Base-by-base conservation (phyloP, 2,888 invertebrate species). In the Macrosiphum euphorbiae region DNA sequence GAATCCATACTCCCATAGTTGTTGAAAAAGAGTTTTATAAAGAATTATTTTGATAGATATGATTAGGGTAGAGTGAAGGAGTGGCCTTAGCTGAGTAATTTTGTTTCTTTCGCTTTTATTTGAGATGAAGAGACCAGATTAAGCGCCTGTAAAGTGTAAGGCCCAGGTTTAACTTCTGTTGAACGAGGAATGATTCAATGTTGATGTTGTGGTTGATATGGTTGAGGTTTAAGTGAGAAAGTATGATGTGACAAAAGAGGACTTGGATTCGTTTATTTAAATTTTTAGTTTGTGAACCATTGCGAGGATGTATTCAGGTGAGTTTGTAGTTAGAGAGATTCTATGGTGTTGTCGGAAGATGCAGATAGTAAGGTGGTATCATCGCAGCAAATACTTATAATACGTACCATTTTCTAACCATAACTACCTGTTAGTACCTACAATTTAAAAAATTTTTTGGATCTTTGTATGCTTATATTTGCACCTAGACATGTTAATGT, bases 251-350 rank as follows among this genome's bases (percentile, higher is more conserved):
- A 90, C 58, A 35, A 50, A 35, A 41, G 26, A 52, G 5, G 86
- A 94, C 90, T 90, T 94, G 0, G 61, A 55, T 41, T 90, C 90
- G 28, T 94, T 94, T 86, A 41, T 90, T 89, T 90, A 8, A 55
- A 7, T 24, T 55, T 55, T 7, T 16, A 52, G 3, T 52, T 52
- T 13, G 52, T 52, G 52, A 52, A 52, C 16, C 16, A 52, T 52
- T 52, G 52, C 2, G 13, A 13, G 13, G 13, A 13, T 10, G 50
- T 50, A 50, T 50, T 50, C 2, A 50, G 50, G 50, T 13, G 50
- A 50, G 50, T 44, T 50, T 50, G 11, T 50, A 50, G 50, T 50
- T 50, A 13, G 11, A 13, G 50, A 50, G 50, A 50, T 13, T 13
- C 0, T 52, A 52, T 52, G 52, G 52, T 50, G 50, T 13, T 11